These are phyloP conservation scores for Aldabrachelys gigantea DNA, from an alignment of 2,113 vertebrate genomes.

Conservation along the genomic window DNA sequence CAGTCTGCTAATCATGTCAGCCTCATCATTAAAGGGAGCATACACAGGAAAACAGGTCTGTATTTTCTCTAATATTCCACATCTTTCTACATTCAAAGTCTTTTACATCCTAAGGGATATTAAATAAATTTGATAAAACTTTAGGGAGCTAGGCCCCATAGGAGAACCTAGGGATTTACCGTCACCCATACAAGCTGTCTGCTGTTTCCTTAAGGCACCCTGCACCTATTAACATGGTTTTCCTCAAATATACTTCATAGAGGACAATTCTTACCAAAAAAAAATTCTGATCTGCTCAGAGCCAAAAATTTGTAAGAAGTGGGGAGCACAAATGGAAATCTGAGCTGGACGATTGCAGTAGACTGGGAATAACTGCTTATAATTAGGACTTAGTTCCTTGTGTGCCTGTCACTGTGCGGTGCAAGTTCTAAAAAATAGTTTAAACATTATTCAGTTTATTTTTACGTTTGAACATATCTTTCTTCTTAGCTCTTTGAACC, in stretches of 20 bases:
- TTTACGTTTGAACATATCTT: not conserved
- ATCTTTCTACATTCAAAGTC: not conserved
- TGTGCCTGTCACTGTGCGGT: not conserved
- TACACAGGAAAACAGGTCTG: not conserved
- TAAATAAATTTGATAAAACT: not conserved
- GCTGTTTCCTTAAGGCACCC: not conserved
- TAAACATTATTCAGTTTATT: not conserved
- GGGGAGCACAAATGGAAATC: not conserved
- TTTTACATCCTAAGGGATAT: not conserved
- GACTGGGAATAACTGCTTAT: not conserved
- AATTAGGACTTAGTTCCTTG: not conserved
- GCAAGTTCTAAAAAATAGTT: not conserved
- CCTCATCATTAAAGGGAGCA: not conserved
- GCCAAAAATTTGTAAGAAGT: not conserved
- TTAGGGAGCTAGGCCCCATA: not conserved
- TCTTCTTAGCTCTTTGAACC: not conserved
- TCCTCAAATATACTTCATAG: not conserved
- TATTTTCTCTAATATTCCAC: not conserved
- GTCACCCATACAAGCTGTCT: not conserved
- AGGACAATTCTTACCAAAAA: not conserved
- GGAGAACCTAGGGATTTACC: not conserved
- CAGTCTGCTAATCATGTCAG: not conserved
- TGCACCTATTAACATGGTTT: not conserved
- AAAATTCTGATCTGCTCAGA: not conserved
- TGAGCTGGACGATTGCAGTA: not conserved